Conservation (phyloP, 2,888 invertebrate species). For the Dione juno region DNA sequence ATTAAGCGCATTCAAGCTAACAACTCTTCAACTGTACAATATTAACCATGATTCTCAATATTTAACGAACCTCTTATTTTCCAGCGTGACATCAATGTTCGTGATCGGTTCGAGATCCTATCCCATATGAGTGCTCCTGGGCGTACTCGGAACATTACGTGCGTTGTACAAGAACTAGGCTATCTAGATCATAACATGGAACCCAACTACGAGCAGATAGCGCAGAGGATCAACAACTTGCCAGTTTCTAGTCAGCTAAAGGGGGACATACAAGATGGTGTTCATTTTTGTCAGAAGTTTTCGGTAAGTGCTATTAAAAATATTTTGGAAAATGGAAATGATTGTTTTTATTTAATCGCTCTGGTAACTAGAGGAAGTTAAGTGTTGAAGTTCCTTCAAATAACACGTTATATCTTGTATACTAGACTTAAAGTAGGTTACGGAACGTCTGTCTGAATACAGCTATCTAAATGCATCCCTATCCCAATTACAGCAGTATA, state of each 20-base stretch:
- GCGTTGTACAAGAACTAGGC: slow-evolving; percentile 88
- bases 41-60: too few species aligned
- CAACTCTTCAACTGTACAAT: too few species aligned
- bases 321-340: too few species aligned
- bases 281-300: slow-evolving; percentile 87
- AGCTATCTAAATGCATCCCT: too few species aligned
- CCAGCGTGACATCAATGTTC: slow-evolving; percentile 79
- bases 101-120: slow-evolving; percentile 84
- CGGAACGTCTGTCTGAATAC: too few species aligned
- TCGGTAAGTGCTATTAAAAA: slow-evolving; percentile 73
- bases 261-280: slow-evolving; percentile 86
- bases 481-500: neutral
- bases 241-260: slow-evolving; percentile 85
- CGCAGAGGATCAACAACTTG: slow-evolving; percentile 83
- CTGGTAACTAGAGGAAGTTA: too few species aligned
- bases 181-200: slow-evolving; percentile 86
- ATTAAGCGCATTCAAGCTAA: too few species aligned
- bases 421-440: too few species aligned
- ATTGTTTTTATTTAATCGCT: too few species aligned
- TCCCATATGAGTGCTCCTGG: slow-evolving; percentile 69
- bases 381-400: too few species aligned
- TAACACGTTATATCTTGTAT: too few species aligned
- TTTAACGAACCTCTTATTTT: too few species aligned
- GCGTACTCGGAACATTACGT: slow-evolving; percentile 85
- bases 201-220: slow-evolving; percentile 86